Evolutionary conservation across 2,797 vertebrate species (phyloP).

Genomic region (Coluber constrictor): DNA sequence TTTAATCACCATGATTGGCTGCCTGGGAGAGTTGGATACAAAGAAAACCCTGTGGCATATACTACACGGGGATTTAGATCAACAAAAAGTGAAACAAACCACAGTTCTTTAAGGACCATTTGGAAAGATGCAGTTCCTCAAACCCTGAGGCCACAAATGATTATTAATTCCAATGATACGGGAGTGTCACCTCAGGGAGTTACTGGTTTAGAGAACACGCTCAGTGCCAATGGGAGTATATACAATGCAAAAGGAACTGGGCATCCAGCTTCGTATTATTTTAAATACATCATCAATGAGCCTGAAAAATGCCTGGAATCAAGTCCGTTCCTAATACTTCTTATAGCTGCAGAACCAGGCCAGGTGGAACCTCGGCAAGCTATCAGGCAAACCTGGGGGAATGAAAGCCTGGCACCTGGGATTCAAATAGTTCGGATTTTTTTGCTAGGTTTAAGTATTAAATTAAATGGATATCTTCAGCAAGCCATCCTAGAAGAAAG

Average conservation of each 20-base stretch:
- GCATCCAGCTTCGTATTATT: slow-evolving; percentile 72
- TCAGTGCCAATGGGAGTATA: slow-evolving; percentile 79
- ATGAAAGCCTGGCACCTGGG: slow-evolving; percentile 80
- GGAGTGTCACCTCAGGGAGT: slow-evolving; percentile 72
- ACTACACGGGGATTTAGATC: slow-evolving; percentile 79
- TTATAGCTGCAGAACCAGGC: slow-evolving; percentile 87
- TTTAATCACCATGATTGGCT: slow-evolving; percentile 84
- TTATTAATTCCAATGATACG: slow-evolving; percentile 71
- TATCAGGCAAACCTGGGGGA: slow-evolving; percentile 95
- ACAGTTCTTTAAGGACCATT: slow-evolving; percentile 66
- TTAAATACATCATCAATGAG: slow-evolving; percentile 88
- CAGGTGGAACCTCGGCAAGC: slow-evolving; percentile 88
- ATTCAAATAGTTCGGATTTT: slow-evolving; percentile 84
- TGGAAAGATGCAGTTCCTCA: slow-evolving; percentile 78
- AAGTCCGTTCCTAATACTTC: slow-evolving; percentile 85
- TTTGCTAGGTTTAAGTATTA: slow-evolving; percentile 81
- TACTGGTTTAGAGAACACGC: slow-evolving; percentile 69
- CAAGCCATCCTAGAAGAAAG: slow-evolving; percentile 85
- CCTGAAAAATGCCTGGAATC: slow-evolving; percentile 81
- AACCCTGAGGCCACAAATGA: slow-evolving; percentile 66
- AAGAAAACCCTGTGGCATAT: slow-evolving; percentile 79
- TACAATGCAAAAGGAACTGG: slow-evolving; percentile 72
- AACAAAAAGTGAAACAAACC: slow-evolving; percentile 76
- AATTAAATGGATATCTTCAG: slow-evolving; percentile 77
- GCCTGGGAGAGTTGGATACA: slow-evolving; percentile 74